phyloP scores from a whole-genome alignment of 2,888 invertebrate genomes.

The Ommatoiulus sabulosus region DNA sequence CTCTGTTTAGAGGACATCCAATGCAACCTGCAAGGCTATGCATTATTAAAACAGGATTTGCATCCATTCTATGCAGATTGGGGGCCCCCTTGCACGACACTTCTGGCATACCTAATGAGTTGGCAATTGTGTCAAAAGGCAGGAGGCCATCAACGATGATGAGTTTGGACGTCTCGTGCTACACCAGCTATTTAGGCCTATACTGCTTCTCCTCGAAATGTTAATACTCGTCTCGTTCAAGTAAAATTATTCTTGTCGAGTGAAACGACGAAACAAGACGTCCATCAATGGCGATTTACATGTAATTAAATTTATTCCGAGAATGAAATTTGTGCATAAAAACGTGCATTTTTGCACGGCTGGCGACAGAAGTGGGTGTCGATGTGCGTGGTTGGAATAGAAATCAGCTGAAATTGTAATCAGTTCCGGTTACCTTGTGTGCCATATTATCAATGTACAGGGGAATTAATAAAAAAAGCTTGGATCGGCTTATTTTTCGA shows the following conservation, averaged over 20 bases:
- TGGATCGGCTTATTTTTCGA: too few species aligned
- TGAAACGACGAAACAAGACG: background rate
- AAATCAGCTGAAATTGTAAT: background rate
- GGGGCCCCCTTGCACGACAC: background rate
- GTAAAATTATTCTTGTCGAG: background rate
- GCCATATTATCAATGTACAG: background rate
- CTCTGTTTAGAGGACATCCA: conserved; percentile 26
- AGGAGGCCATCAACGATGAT: conserved; percentile 27
- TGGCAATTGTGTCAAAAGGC: conserved; percentile 34
- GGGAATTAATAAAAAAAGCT: too few species aligned
- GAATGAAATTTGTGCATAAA: background rate
- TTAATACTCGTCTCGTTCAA: background rate
- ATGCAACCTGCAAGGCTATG: conserved; percentile 4
- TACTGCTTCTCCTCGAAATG: background rate
- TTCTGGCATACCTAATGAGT: conserved; percentile 21
- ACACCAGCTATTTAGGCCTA: background rate
- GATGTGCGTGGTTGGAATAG: conserved; percentile 2
- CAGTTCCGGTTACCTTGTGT: background rate
- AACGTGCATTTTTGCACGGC: conserved; percentile 8
- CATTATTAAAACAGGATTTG: conserved; percentile 34
- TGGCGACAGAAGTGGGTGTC: conserved; percentile 18
- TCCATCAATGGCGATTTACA: background rate
- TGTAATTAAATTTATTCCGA: background rate
- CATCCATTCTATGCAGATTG: conserved; percentile 34
- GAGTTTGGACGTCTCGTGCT: conserved; percentile 14